Evolutionary conservation across 2,797 vertebrate genomes (phyloP).

Genomic region (Anabas testudineus): DNA sequence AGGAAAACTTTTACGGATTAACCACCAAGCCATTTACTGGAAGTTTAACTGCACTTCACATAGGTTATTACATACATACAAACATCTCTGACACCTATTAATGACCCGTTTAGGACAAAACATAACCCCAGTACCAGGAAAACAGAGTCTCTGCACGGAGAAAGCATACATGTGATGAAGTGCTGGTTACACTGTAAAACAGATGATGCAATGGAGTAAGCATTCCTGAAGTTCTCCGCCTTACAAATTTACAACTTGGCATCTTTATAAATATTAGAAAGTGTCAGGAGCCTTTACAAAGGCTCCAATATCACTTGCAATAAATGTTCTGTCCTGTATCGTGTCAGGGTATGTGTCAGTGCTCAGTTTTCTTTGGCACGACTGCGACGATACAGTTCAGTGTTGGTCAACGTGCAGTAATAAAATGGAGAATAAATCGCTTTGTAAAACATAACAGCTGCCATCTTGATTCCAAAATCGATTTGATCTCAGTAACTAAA

Average conservation of each 20-base stretch:
- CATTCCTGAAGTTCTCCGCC: background rate
- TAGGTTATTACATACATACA: constrained; percentile 3
- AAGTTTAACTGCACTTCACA: background rate
- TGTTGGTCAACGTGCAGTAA: background rate
- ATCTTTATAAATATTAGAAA: constrained; percentile 6
- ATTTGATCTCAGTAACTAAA: no score
- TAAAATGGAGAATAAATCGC: background rate
- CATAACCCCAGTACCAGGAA: background rate
- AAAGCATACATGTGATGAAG: background rate
- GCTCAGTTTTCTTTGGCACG: background rate
- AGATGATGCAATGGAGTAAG: background rate
- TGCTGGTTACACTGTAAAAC: background rate
- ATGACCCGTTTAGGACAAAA: background rate
- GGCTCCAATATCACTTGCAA: constrained; percentile 5
- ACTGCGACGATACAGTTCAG: background rate
- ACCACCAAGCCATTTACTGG: background rate
- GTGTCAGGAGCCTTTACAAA: constrained; percentile 7
- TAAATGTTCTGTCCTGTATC: background rate
- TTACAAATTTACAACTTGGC: background rate
- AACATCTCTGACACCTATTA: background rate
- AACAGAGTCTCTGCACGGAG: background rate
- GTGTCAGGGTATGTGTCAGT: background rate
- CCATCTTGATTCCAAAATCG: no score
- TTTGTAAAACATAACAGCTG: no score
- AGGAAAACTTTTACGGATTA: background rate